Percentiles rank a stretch among this genome's conserved stretches.
These are phyloP conservation scores for Oreochromis niloticus DNA, from an alignment of 2,113 vertebrate genomes.

Conservation along the genomic window DNA sequence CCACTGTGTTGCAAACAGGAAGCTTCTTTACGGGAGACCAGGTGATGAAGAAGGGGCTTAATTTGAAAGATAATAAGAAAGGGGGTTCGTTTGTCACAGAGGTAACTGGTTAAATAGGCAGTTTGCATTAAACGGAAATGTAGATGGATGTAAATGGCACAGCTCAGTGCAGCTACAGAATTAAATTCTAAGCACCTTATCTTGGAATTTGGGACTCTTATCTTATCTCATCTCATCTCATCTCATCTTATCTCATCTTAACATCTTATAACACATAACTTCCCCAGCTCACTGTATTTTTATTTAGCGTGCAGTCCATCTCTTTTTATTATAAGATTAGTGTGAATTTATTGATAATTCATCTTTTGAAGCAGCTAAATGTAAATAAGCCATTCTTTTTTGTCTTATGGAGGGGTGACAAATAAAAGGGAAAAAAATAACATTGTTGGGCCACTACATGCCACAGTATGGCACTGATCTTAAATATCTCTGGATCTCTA, in stretches of 20 bases:
- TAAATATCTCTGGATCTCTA: neutral
- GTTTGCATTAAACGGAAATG: neutral
- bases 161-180: neutral
- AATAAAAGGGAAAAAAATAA: neutral
- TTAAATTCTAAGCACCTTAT: neutral
- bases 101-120: neutral
- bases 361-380: neutral
- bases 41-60: slow-evolving; percentile 4
- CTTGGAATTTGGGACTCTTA: neutral
- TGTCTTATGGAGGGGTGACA: neutral
- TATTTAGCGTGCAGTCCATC: neutral
- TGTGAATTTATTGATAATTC: neutral
- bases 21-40: slow-evolving; percentile 9
- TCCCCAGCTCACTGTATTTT: neutral
- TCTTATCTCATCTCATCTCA: neutral
- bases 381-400: neutral
- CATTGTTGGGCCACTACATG: neutral
- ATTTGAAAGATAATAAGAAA: neutral
- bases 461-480: neutral
- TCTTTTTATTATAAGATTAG: neutral
- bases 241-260: neutral
- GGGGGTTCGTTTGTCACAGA: neutral
- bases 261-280: neutral
- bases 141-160: neutral
- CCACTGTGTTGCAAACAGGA: slow-evolving; percentile 11